Base-by-base conservation (phyloP, 2,797 vertebrate species). In the Ibycter americanus region DNA sequence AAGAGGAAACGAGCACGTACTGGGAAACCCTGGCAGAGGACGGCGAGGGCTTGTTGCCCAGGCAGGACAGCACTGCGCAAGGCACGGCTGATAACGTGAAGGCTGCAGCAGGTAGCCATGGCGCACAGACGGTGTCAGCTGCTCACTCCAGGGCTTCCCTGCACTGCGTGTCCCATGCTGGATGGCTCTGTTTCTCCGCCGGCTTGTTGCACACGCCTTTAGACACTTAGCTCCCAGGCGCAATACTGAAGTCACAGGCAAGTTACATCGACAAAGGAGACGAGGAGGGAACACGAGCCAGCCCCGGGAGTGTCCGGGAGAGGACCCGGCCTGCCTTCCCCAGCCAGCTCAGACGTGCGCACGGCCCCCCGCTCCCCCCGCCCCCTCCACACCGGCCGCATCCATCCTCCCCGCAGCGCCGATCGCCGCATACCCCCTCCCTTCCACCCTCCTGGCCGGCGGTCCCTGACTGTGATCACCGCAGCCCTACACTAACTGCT, bases 401-500 rank as follows among this genome's bases (percentile, higher is more conserved):
- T 42, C 67, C 38, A 0, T 56, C 32, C 67, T 42, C 32, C 40
- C 55, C 7, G 19, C 78, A 85, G 34, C 3, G 44, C 58, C 71
- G 4, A 18, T 2, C 3, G 32, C 40, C 1, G 46, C 62, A 73
- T 51, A 54, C 63, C 63, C 31, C 47, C 52, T 36, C 62, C 68
- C 36, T 61, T 67, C 87, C 79, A 49, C 73, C 38, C 52, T 61
- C 70, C 34, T 58, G 52, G 49, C 38, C 90, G 36, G 65, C 97
- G 90, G 92, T 91, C 88, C 27, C 67, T 21, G 81, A 34, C 89
- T 16, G 65, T 63, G 66, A 96, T 93, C 96, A 92, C 96, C 54
- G 83, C 95, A 71, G 66, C 90, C 38, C 85, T 52, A 25, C 82
- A 81, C 91, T 89, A 98, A 98, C 94, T 98, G 98, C 98, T 98